Percentiles rank a stretch among this genome's conserved stretches.
Evolutionary conservation across 2,113 vertebrate genomes (phyloP).

Genomic region (Calyptomena viridis): DNA sequence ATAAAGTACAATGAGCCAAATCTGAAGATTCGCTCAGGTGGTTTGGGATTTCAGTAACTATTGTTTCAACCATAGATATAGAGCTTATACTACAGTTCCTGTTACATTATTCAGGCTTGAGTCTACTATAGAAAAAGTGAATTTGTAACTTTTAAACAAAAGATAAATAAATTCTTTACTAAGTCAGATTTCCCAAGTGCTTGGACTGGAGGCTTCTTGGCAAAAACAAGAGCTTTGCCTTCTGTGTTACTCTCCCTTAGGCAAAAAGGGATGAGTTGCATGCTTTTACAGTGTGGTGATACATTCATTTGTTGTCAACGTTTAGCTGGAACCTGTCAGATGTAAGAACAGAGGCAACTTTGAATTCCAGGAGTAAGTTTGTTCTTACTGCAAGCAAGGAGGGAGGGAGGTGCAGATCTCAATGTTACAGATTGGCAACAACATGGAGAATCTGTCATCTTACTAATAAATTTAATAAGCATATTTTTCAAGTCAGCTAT

Average conservation of each 20-base stretch:
- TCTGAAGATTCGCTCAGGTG: background rate
- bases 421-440: background rate
- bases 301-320: background rate
- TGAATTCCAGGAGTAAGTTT: background rate
- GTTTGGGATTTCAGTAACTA: slow-evolving; percentile 6
- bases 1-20: background rate
- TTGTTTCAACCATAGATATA: background rate
- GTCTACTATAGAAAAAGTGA: background rate
- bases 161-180: background rate
- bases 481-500: background rate
- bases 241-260: background rate
- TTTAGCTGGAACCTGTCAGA: background rate
- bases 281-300: background rate
- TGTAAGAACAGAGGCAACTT: background rate
- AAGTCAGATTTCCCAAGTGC: background rate
- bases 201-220: background rate
- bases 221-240: background rate
- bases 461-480: background rate
- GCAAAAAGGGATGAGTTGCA: background rate
- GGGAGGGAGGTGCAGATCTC: background rate
- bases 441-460: background rate
- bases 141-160: slow-evolving; percentile 21
- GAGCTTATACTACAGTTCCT: background rate
- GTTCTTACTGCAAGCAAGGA: background rate
- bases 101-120: background rate